Conservation (phyloP, 2,888 invertebrate genomes). For the Pardosa pseudoannulata region DNA sequence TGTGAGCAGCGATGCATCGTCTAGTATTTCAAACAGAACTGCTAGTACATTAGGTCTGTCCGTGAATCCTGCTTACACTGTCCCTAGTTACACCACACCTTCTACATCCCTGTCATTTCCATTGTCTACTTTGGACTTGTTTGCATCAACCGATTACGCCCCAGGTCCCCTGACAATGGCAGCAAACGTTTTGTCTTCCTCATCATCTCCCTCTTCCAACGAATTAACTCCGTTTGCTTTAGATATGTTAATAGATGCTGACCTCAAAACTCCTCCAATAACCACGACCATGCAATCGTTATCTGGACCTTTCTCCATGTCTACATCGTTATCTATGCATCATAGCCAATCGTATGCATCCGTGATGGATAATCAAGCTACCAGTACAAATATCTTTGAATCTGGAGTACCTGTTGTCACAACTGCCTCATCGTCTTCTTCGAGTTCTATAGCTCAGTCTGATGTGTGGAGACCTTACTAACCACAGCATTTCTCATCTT, state of each 20-base stretch:
- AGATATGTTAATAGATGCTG: conserved; percentile 50
- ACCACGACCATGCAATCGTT: conserved; percentile 23
- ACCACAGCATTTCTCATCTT: not conserved
- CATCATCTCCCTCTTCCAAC: conserved; percentile 39
- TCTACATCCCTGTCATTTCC: conserved; percentile 30
- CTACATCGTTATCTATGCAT: conserved; percentile 21
- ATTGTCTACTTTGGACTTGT: conserved; percentile 39
- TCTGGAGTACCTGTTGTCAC: conserved; percentile 36
- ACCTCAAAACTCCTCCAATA: conserved; percentile 30
- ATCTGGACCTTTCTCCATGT: conserved; percentile 29
- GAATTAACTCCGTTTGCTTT: conserved; percentile 45
- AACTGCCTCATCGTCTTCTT: conserved; percentile 26
- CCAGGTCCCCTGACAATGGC: conserved; percentile 54
- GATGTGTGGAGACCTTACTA: conserved; percentile 62
- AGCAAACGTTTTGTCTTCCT: conserved; percentile 41
- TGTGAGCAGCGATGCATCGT: conserved; percentile 47
- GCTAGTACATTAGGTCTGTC: not conserved
- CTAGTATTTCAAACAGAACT: conserved; percentile 50
- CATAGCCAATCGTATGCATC: conserved; percentile 27
- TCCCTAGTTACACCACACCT: not conserved
- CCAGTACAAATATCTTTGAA: conserved; percentile 52
- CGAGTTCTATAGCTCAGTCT: conserved; percentile 36
- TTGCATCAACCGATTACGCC: conserved; percentile 12
- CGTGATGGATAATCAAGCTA: conserved; percentile 24
- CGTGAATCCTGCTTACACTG: conserved; percentile 19